Evolutionary conservation across 2,113 vertebrate genomes (phyloP).

Genomic region (Chlamydotis undulata): DNA sequence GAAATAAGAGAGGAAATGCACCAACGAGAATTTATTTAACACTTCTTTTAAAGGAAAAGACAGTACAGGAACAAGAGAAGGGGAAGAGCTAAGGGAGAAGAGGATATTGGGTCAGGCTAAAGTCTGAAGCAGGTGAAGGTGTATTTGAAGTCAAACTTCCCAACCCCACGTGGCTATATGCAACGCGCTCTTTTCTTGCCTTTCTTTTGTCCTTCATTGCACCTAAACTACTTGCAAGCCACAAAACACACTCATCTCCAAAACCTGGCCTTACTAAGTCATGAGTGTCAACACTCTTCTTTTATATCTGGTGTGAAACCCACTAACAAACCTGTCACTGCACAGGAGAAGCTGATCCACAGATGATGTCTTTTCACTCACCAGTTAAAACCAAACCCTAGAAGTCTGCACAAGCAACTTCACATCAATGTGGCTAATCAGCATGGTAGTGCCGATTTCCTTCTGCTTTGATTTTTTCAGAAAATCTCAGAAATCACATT

Average conservation of each 20-base stretch:
- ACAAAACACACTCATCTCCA: neutral
- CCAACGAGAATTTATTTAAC: neutral
- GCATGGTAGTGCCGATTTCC: neutral
- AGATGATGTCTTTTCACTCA: neutral
- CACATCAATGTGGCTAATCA: neutral
- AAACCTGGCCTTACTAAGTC: neutral
- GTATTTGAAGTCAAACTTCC: neutral
- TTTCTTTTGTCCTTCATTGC: neutral
- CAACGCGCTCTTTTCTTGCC: neutral
- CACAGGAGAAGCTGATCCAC: neutral
- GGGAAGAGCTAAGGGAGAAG: neutral
- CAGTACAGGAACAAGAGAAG: neutral
- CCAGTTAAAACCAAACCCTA: neutral
- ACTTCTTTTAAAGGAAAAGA: neutral
- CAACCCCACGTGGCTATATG: neutral
- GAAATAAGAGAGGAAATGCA: neutral
- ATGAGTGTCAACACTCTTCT: neutral
- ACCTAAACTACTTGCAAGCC: neutral
- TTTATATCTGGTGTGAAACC: neutral
- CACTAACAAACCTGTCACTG: neutral
- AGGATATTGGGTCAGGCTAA: neutral
- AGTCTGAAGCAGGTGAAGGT: neutral
- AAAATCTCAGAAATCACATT: neutral
- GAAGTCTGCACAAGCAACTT: neutral
- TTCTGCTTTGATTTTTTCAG: neutral